These are phyloP conservation scores for Griposia aprilina DNA, from an alignment of 2,888 invertebrate species.

Conservation along the genomic window DNA sequence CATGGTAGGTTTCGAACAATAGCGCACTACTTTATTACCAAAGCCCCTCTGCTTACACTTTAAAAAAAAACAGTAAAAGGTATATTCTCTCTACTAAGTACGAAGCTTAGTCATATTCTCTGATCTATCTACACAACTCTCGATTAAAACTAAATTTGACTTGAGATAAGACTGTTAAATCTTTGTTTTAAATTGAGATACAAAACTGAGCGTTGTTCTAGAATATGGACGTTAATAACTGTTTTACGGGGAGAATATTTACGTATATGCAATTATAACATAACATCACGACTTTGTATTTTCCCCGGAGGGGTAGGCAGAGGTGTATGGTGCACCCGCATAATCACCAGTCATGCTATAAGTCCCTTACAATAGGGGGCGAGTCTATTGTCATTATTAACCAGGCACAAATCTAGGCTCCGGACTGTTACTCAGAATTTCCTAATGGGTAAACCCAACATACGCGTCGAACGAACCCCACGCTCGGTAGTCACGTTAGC, in stretches of 20 bases:
- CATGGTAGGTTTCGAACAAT: neutral
- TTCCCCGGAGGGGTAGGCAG: neutral
- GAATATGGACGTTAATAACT: neutral
- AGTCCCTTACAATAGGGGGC: constrained; percentile 15
- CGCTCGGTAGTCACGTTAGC: neutral
- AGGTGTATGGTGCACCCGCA: neutral
- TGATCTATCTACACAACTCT: no score
- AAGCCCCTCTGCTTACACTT: neutral
- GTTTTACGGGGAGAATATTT: neutral
- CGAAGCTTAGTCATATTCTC: neutral
- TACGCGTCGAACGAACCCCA: constrained; percentile 1
- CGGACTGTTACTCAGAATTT: constrained; percentile 9
- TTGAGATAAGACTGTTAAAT: neutral
- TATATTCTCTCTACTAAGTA: neutral
- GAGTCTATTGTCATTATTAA: constrained; percentile 22
- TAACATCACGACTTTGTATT: neutral
- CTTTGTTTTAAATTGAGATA: neutral
- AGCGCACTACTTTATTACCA: neutral
- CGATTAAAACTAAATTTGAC: neutral
- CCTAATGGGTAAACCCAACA: constrained; percentile 29
- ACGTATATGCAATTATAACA: neutral
- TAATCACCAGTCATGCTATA: constrained; percentile 13
- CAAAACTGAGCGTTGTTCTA: neutral
- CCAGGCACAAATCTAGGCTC: constrained; percentile 20
- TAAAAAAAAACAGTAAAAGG: neutral